Conservation (phyloP, 2,888 invertebrate genomes). For the Cerceris rybyensis region DNA sequence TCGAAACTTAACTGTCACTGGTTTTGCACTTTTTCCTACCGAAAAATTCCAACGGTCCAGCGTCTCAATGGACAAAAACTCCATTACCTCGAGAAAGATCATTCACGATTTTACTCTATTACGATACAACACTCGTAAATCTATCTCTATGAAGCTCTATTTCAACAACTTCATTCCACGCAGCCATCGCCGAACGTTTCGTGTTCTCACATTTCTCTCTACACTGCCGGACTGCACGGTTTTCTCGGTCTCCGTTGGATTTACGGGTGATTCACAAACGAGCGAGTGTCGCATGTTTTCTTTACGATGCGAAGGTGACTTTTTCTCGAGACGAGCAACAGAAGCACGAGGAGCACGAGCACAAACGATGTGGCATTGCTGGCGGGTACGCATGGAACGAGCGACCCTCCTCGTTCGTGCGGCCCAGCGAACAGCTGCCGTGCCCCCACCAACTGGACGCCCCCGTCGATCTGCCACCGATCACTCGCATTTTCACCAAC, state of each 20-base stretch:
- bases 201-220: not conserved
- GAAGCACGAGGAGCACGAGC: not conserved
- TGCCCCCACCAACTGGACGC: slow-evolving; percentile 60
- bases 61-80: not conserved
- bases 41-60: slow-evolving; percentile 23
- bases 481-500: slow-evolving; percentile 11
- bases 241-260: not conserved
- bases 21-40: slow-evolving; percentile 22
- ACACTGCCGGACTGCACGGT: not conserved
- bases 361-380: slow-evolving; percentile 61
- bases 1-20: slow-evolving; percentile 52
- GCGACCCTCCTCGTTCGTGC: slow-evolving; percentile 53
- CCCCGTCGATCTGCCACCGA: slow-evolving; percentile 39
- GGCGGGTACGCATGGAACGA: slow-evolving; percentile 64
- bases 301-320: slow-evolving; percentile 1
- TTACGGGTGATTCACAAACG: too few relatives aligned
- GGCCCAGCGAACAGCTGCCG: slow-evolving; percentile 69
- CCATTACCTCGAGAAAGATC: too few relatives aligned
- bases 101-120: too few relatives aligned
- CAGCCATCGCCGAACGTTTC: not conserved
- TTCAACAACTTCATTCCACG: too few relatives aligned
- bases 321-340: slow-evolving; percentile 12
- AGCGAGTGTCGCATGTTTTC: not conserved
- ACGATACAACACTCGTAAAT: too few relatives aligned
- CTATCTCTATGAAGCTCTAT: too few relatives aligned